Conservation (phyloP, 2,888 invertebrate species). For the Zhuqinia jingwanae region DNA sequence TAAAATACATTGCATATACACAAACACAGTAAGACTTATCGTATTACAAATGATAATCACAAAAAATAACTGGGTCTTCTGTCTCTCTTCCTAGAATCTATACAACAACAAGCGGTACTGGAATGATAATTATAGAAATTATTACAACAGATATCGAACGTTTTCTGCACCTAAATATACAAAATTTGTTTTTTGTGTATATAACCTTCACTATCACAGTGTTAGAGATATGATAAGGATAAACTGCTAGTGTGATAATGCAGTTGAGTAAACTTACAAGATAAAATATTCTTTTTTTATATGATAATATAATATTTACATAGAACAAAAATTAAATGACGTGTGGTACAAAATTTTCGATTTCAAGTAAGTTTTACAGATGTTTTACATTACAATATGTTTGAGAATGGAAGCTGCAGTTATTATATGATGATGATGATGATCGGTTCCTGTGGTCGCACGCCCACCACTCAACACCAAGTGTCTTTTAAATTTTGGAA, state of each 20-base stretch:
- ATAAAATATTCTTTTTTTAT: conserved; percentile 17
- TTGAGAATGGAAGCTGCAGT: conserved; percentile 34
- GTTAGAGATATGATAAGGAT: conserved; percentile 60
- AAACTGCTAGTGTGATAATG: conserved; percentile 29
- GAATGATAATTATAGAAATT: conserved; percentile 57
- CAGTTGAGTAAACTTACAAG: conserved; percentile 47
- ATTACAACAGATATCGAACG: not conserved
- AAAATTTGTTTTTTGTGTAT: conserved; percentile 14
- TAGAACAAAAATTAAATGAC: not conserved
- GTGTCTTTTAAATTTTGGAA: not conserved
- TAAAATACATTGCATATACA: not conserved
- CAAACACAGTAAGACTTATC: not conserved
- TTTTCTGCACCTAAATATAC: conserved; percentile 48
- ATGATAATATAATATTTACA: conserved; percentile 9
- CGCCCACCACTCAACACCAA: not conserved
- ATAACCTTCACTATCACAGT: conserved; percentile 59
- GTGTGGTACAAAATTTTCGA: not conserved
- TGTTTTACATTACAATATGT: not conserved
- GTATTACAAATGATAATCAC: not conserved
- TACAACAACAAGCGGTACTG: conserved; percentile 47
- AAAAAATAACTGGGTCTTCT: conserved; percentile 26
- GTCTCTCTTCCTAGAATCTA: not conserved
- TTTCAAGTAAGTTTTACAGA: not conserved
- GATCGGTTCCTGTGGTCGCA: not conserved
- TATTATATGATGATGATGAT: not conserved